phyloP scores from a whole-genome alignment of 2,888 invertebrate genomes.

The Oegoconia quadripuncta region DNA sequence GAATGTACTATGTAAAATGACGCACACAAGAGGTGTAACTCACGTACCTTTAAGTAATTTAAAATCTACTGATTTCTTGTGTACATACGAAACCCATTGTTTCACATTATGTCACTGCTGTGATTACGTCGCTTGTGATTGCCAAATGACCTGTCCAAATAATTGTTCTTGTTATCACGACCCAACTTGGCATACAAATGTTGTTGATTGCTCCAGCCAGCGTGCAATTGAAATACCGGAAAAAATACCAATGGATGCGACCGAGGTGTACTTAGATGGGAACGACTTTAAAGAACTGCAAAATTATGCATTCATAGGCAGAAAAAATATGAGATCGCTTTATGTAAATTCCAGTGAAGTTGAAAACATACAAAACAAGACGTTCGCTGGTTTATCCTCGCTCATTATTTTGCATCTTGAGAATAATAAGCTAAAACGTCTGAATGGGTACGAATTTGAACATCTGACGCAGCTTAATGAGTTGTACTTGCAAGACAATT shows the following conservation, averaged over 20 bases:
- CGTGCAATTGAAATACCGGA: slow-evolving; percentile 87
- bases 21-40: slow-evolving; percentile 88
- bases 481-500: slow-evolving; percentile 91
- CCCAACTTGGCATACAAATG: slow-evolving; percentile 94
- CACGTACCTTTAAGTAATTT: slow-evolving; percentile 87
- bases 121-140: slow-evolving; percentile 97
- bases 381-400: slow-evolving; percentile 90
- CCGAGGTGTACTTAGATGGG: slow-evolving; percentile 94
- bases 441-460: slow-evolving; percentile 92
- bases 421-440: slow-evolving; percentile 87
- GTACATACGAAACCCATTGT: slow-evolving; percentile 94
- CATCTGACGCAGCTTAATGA: slow-evolving; percentile 88
- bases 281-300: slow-evolving; percentile 91
- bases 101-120: slow-evolving; percentile 97
- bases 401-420: slow-evolving; percentile 90
- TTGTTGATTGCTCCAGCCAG: slow-evolving; percentile 93
- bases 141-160: slow-evolving; percentile 96
- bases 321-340: slow-evolving; percentile 92
- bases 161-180: slow-evolving; percentile 97
- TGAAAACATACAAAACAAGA: slow-evolving; percentile 91
- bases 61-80: slow-evolving; percentile 90
- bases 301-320: slow-evolving; percentile 93
- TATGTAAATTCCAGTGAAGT: slow-evolving; percentile 92
- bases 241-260: slow-evolving; percentile 95
- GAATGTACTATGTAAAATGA: slow-evolving; percentile 92